Conservation (phyloP, 2,888 invertebrate genomes). For the Phorcus lineatus region DNA sequence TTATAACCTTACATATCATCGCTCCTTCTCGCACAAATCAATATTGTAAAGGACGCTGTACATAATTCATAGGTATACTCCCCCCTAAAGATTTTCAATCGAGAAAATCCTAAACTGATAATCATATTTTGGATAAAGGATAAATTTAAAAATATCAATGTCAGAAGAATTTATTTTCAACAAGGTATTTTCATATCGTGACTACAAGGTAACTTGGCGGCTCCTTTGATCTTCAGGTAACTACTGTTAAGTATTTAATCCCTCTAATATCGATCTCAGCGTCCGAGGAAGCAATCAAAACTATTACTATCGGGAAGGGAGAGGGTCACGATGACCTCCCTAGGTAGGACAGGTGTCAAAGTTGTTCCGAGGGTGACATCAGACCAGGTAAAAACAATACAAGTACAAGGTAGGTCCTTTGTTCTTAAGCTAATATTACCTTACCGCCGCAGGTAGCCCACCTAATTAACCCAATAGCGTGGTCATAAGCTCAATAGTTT, state of each 20-base stretch:
- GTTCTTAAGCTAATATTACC: slow-evolving; percentile 3
- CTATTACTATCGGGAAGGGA: background rate
- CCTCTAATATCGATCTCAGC: background rate
- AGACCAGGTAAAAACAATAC: background rate
- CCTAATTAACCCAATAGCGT: background rate
- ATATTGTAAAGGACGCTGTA: no score
- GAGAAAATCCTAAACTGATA: no score
- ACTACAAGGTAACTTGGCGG: background rate
- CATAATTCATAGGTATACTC: no score
- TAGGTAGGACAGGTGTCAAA: background rate
- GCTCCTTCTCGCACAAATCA: no score
- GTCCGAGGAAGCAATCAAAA: background rate
- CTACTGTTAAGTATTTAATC: slow-evolving; percentile 1
- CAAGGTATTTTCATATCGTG: no score
- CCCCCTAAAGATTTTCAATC: no score
- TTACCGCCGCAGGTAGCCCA: background rate
- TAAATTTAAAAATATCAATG: no score
- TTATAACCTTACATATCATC: no score
- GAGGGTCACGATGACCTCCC: background rate
- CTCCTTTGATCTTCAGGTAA: background rate
- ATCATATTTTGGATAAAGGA: no score
- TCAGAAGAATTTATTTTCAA: no score
- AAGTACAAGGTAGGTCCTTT: background rate
- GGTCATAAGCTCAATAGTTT: background rate
- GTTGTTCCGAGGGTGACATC: slow-evolving; percentile 1